These are phyloP conservation scores for Argyra leucocephala DNA, from an alignment of 2,888 invertebrate species.

Conservation along the genomic window DNA sequence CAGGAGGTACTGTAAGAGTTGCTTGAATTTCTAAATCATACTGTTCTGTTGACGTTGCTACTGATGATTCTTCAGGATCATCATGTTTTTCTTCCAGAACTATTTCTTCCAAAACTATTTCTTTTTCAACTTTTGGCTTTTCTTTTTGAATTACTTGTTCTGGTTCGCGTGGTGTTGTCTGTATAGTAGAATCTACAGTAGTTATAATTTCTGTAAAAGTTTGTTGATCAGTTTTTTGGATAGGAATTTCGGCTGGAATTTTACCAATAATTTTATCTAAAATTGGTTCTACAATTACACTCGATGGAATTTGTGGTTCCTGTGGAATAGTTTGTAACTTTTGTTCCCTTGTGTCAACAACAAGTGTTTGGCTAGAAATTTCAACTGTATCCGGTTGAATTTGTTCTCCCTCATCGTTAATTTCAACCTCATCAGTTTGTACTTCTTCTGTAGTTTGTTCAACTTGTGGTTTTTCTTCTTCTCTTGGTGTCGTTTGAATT, in stretches of 20 bases:
- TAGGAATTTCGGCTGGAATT: constrained; percentile 19
- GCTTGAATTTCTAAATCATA: constrained; percentile 47
- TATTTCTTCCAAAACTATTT: constrained; percentile 24
- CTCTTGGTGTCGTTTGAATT: constrained; percentile 34
- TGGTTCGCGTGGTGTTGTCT: constrained; percentile 32
- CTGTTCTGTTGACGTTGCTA: constrained; percentile 39
- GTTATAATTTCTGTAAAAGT: constrained; percentile 29
- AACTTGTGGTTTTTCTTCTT: constrained; percentile 31
- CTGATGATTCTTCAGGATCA: constrained; percentile 29
- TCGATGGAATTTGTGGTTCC: constrained; percentile 26
- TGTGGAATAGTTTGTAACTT: constrained; percentile 39
- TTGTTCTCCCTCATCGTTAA: constrained; percentile 27
- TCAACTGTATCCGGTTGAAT: constrained; percentile 30
- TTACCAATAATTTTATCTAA: constrained; percentile 37
- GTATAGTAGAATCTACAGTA: constrained; percentile 32
- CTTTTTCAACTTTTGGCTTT: constrained; percentile 24
- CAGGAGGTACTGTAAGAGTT: constrained; percentile 49
- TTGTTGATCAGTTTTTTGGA: constrained; percentile 28
- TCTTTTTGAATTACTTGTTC: constrained; percentile 26
- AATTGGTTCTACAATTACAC: constrained; percentile 38
- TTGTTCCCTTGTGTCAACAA: constrained; percentile 34
- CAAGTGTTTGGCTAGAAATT: constrained; percentile 34
- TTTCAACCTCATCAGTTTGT: constrained; percentile 42
- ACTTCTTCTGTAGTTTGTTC: constrained; percentile 44
- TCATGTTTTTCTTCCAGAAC: constrained; percentile 24